Evolutionary conservation across 2,888 invertebrate species (phyloP), one percentile per base, ranked within the genome.

Genomic region (Thyatira batis): DNA sequence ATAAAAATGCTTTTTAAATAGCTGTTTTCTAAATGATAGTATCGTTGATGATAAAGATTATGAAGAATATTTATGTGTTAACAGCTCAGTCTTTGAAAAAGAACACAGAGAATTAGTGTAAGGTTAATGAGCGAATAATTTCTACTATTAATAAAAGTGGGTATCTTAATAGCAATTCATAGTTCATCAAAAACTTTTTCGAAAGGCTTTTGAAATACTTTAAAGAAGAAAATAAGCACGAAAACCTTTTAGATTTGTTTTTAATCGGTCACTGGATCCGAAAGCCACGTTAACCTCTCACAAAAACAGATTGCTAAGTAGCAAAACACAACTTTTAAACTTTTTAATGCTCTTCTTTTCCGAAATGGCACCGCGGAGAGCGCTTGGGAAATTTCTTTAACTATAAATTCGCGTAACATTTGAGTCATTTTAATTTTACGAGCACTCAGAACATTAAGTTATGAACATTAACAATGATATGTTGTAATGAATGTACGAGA

Each of bases 381-480:
- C 39, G 39, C 39, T 39, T 39, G n/a, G 39, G 39, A 39, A 17
- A 39, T 39, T 39, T 39, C 39, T 39, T 39, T 39, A 33, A n/a
- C n/a, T 39, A 39, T 17, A 39, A 17, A 39, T 39, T 39, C 17
- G 13, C 17, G 39, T 39, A 39, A 17, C 13, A 39, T 33, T 33
- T 13, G 33, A 33, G 33, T n/a, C 13, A 33, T 39, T 39, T 39
- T 39, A 39, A 39, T 39, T 39, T 39, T 17, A 67, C 48, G 70
- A 60, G 54, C 52, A 60, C 59, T 54, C 45, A 27, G 55, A 55
- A 30, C n/a, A 51, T 20, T 46, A 66, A 57, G 27, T 67, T 60
- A 11, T 33, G 17, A 46, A 46, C 60, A 56, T 62, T 67, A 63
- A 57, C 39, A 39, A 17, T 39, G 39, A 39, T 39, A 39, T 39